Percentiles rank a stretch among this genome's conserved stretches.
These are phyloP conservation scores for Apamea crenata DNA, from an alignment of 2,888 invertebrate species.

Conservation along the genomic window DNA sequence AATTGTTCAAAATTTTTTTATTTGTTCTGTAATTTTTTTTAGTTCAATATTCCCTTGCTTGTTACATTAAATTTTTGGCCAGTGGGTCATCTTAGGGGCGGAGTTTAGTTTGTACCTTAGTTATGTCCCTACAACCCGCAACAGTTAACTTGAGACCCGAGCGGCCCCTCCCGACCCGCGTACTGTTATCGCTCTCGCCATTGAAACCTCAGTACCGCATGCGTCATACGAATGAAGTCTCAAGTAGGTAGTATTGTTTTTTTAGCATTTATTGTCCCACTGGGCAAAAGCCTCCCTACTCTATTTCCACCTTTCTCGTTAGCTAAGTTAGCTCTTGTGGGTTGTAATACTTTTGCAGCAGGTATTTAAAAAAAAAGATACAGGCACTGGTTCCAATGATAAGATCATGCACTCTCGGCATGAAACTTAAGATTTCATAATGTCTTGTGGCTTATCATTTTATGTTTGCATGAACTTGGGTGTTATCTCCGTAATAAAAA, in stretches of 20 bases:
- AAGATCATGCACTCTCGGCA: slow-evolving; percentile 9
- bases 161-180: neutral
- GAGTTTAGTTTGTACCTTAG: neutral
- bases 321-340: too few species aligned
- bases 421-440: slow-evolving; percentile 31
- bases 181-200: neutral
- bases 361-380: neutral
- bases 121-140: neutral
- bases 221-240: neutral
- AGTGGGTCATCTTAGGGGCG: too few species aligned
- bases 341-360: too few species aligned
- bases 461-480: slow-evolving; percentile 27
- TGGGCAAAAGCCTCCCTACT: too few species aligned
- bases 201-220: neutral
- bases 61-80: too few species aligned
- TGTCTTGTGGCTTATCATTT: slow-evolving; percentile 37
- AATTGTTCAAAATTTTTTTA: neutral
- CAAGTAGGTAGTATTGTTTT: too few species aligned
- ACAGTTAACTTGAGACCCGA: neutral
- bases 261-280: too few species aligned
- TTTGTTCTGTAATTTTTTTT: neutral
- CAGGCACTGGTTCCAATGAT: neutral
- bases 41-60: too few species aligned
- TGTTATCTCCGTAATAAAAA: slow-evolving; percentile 36
- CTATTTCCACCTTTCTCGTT: too few species aligned